Conservation (phyloP, 2,113 vertebrate species). For the Tretioscincus oriximinensis region DNA sequence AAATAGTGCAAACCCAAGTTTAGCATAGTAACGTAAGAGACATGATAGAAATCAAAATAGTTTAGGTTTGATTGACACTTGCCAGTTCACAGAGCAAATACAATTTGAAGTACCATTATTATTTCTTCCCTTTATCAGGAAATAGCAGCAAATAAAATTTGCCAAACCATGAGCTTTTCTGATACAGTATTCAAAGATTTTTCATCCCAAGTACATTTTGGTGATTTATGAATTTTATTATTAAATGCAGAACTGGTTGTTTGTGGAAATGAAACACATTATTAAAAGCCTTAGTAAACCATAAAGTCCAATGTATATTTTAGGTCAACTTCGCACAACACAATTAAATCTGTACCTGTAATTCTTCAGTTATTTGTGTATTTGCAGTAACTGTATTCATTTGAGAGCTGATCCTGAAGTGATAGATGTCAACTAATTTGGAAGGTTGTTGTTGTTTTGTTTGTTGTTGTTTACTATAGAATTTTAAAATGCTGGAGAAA, state of each 20-base stretch:
- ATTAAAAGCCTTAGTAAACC: slow-evolving; percentile 16
- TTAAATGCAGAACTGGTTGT: slow-evolving; percentile 8
- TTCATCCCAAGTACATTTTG: neutral
- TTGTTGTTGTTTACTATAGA: slow-evolving; percentile 11
- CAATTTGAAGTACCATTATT: neutral
- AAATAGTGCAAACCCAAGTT: no score
- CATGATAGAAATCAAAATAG: no score
- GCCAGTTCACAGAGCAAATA: neutral
- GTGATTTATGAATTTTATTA: neutral
- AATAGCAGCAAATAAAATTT: slow-evolving; percentile 2
- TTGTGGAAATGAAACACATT: neutral
- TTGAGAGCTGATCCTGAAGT: slow-evolving; percentile 1
- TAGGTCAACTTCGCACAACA: neutral
- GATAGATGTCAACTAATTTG: no score
- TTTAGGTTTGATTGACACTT: no score
- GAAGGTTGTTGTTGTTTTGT: no score
- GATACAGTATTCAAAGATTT: neutral
- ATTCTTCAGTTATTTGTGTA: neutral
- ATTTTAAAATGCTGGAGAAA: slow-evolving; percentile 27
- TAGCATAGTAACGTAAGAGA: no score
- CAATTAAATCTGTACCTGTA: slow-evolving; percentile 6
- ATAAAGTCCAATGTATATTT: neutral
- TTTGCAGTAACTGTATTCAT: neutral
- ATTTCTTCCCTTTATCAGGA: neutral
- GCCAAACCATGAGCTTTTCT: neutral